Evolutionary conservation across 2,888 invertebrate species (phyloP), one percentile per base, ranked within the genome.

Genomic region (Xiphydria camelus): DNA sequence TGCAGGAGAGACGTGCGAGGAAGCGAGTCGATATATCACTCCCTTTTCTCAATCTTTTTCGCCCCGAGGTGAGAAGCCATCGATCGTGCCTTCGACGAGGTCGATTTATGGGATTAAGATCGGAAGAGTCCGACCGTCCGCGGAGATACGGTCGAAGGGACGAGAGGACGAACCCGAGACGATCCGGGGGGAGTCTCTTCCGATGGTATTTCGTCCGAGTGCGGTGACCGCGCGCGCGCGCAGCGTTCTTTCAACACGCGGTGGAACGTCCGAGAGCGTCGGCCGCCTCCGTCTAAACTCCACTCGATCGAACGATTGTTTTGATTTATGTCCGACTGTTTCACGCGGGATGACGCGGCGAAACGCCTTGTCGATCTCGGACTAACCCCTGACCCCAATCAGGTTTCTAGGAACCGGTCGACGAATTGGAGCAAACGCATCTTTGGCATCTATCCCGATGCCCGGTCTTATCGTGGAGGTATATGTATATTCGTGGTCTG

Each of bases 271-370:
- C 39, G 26, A 15, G 34, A 15, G 10, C 41, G 41, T 29, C 29
- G 29, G 14, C 29, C 41, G 17, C 33, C 33, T 33, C 33, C 32
- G 20, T 17, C 21, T 18, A 17, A 10, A 17, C 33, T 35, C 26
- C 12, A 22, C 17, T 17, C 42, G 42, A 42, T 42, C 42, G 29
- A 20, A 23, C 42, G 42, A 42, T 42, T 42, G 42, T 42, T 42
- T 42, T 42, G 42, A 42, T 42, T 42, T 42, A 42, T 42, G 42
- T 42, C 42, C 35, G 29, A 36, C 42, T 42, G 42, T 42, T 42
- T 42, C 36, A 42, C 42, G 36, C 17, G n/a, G n/a, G 42, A 42
- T 42, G 42, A 42, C 29, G 29, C 42, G 29, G 42, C 42, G 21
- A 42, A 42, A 42, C 41, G 32, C 23, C 4, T 22, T 34, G 32